These are phyloP conservation scores for Eumacrocentrus americanus DNA, from an alignment of 2,888 invertebrate species.

Conservation along the genomic window DNA sequence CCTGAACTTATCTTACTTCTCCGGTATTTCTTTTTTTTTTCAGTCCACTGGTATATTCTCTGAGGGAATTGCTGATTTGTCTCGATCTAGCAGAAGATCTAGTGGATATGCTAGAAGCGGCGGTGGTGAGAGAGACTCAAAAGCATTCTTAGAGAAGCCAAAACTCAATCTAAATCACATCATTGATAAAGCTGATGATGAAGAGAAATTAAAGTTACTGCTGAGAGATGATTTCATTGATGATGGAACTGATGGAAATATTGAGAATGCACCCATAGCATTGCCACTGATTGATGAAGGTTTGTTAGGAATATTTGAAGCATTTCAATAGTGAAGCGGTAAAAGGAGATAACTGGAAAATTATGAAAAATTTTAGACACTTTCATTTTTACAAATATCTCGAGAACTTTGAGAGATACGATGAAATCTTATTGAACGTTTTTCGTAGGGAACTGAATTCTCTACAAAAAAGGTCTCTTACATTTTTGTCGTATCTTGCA, in stretches of 20 bases:
- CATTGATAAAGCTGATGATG: constrained; percentile 54
- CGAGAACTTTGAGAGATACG: constrained; percentile 13
- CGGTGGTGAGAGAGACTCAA: constrained; percentile 28
- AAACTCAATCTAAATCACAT: constrained; percentile 50
- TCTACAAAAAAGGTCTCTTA: not conserved
- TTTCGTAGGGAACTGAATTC: too few species aligned
- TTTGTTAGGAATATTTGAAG: too few species aligned
- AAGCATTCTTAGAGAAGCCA: constrained; percentile 33
- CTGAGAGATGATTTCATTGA: constrained; percentile 59
- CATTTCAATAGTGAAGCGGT: too few species aligned
- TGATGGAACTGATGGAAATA: constrained; percentile 44
- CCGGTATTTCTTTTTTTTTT: too few species aligned
- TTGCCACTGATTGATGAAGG: constrained; percentile 52
- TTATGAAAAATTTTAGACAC: too few species aligned
- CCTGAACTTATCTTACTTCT: not conserved
- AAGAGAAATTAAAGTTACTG: constrained; percentile 52
- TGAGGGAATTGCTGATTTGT: constrained; percentile 47
- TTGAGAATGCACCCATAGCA: constrained; percentile 48
- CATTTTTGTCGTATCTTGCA: too few species aligned
- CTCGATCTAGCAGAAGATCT: constrained; percentile 36
- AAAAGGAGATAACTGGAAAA: too few species aligned
- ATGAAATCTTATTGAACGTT: constrained; percentile 1
- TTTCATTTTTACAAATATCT: constrained; percentile 6
- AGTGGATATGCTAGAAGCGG: constrained; percentile 23
- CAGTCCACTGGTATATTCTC: constrained; percentile 57